Base-by-base conservation (phyloP, 37 sponge, comb jelly and placozoan genomes). In the Aplysina aerophoba region DNA sequence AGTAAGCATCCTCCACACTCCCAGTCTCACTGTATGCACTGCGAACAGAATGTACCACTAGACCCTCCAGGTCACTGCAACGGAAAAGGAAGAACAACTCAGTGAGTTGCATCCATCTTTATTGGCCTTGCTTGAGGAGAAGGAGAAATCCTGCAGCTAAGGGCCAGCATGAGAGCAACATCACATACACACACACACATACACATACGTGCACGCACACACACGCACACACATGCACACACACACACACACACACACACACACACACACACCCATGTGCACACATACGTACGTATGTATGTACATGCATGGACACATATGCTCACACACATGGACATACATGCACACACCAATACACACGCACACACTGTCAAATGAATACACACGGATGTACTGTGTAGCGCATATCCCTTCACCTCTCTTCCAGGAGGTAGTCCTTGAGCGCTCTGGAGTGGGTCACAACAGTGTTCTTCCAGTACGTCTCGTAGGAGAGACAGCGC, bases 401-500 rank as follows among this genome's bases (percentile, higher is more conserved):
- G 19, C 25, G 15, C 39, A 44, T 68, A n/a, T 14, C 91, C 84
- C 91, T 89, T 91, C 85, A 75, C 78, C 54, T n/a, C 60, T 66
- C n/a, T 15, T 89, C 88, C 41, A 96, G 80, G 59, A 93, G 89
- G 83, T 96, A 96, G 54, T 96, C 94, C 21, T 84, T 62, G 90
- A 91, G 87, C 15, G 96, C 96, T 55, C 90, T 83, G 59, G 85
- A 44, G 4, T 89, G 85, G 24, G 96, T 78, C 14, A 96, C 74
- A 79, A 91, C 91, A 0, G 93, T 93, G 67, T 93, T 83, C 34
- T 55, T 55, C 59, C 73, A 84, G 61, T 84, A 83, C 24, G 62
- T 39, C 17, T 54, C 41, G 40, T 37, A 66, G 21, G 84, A 83
- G 34, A 35, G 6, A 69, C 6, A 17, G 34, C 33, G 34, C 34